Evolutionary conservation across 2,113 vertebrate species (phyloP), one percentile per base, ranked within the genome.

Genomic region (Grammomys dolichurus): DNA sequence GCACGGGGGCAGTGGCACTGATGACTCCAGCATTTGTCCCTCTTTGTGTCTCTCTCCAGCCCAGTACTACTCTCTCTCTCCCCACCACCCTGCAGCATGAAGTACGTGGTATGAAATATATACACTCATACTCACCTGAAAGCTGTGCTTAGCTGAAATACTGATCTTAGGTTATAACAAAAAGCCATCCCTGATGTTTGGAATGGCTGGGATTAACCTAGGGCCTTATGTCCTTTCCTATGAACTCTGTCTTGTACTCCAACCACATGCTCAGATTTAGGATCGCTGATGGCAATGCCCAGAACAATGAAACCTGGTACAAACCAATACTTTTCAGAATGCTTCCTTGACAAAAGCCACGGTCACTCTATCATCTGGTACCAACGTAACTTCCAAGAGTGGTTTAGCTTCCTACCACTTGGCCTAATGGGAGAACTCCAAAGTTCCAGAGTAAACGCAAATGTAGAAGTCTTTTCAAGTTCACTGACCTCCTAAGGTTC

Each of bases 381-480:
- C 17, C n/a, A 24, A 24, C 0, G 1, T 46, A 28, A 65, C 3
- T 70, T 48, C 36, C 46, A 76, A 51, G 43, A 0, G 0, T 20
- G 0, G 0, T n/a, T 33, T 40, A 9, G 19, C n/a, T 56, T 22
- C n/a, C 82, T 14, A 31, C 26, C 33, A 19, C 22, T 51, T 33
- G 31, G 63, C n/a, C 86, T 24, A 48, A 54, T 0, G 2, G 72
- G 89, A n/a, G 26, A 78, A 92, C 8, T 48, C 85, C 90, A 46
- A 31, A 80, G n/a, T 80, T 84, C 54, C 89, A 0, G 3, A 4
- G 1, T 28, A 70, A 31, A 90, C 77, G 40, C 40, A 1, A 72
- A 48, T 36, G 86, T 87, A 24, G 77, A 88, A 6, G 1, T 77
- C 0, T 0, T 88, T 96, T 85, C 69, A 82, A 97, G 93, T 33